A percentile compares a stretch with the other conserved stretches of the same genome.
Evolutionary conservation across 2,113 vertebrate genomes (phyloP).

Genomic region (Neogobius melanostomus): DNA sequence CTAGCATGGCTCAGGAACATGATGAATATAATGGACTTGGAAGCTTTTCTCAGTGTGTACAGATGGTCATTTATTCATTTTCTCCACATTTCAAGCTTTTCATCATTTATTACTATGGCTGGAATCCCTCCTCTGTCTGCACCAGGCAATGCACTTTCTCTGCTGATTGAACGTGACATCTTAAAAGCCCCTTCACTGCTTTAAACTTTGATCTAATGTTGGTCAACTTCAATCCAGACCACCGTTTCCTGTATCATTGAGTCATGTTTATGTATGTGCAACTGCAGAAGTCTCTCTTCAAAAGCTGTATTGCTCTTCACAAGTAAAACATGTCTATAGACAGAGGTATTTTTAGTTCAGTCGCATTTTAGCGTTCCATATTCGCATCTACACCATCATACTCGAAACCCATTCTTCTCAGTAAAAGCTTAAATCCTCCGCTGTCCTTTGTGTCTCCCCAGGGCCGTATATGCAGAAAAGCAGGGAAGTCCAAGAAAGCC

Average conservation of each 20-base stretch:
- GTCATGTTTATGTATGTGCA: constrained; percentile 9
- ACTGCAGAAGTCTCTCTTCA: neutral
- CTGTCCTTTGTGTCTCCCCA: constrained; percentile 54
- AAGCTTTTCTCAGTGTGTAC: constrained; percentile 27
- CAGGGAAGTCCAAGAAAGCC: constrained; percentile 99
- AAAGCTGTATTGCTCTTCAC: neutral
- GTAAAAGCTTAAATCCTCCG: neutral
- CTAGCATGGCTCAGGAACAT: constrained; percentile 12
- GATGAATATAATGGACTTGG: constrained; percentile 9
- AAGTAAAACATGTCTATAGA: neutral
- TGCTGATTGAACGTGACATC: constrained; percentile 39
- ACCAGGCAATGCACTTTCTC: constrained; percentile 20
- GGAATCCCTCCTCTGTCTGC: constrained; percentile 7
- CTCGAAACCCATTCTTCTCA: too few species aligned
- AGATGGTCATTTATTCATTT: constrained; percentile 8
- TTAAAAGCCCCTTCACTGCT: constrained; percentile 50
- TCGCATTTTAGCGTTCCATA: too few species aligned
- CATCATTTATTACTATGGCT: constrained; percentile 7
- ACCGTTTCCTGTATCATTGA: constrained; percentile 12
- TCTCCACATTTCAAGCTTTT: constrained; percentile 25
- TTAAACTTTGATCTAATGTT: constrained; percentile 50
- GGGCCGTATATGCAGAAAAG: constrained; percentile 99
- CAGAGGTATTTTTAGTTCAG: too few species aligned
- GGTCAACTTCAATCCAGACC: constrained; percentile 32
- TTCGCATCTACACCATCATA: too few species aligned